A percentile compares a stretch with the other conserved stretches of the same genome.
Conservation (phyloP, 2,888 invertebrate species). For the Gerosis bhagava region DNA sequence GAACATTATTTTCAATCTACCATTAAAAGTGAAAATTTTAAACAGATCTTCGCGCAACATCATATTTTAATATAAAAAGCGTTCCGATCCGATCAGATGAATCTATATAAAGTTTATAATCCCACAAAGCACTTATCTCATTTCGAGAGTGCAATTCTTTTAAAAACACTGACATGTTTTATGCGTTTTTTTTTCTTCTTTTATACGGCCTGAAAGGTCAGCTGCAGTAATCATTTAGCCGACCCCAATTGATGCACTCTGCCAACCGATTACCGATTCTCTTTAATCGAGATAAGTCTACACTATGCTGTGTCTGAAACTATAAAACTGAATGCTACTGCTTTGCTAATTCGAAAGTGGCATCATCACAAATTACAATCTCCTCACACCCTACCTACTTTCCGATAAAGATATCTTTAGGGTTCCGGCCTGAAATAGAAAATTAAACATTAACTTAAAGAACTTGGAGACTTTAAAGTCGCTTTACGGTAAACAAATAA, state of each 20-base stretch:
- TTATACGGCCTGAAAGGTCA: conserved; percentile 16
- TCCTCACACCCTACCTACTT: conserved; percentile 64
- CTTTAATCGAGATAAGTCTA: conserved; percentile 21
- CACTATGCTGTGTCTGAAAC: conserved; percentile 26
- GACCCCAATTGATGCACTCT: conserved; percentile 24
- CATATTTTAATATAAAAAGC: no score
- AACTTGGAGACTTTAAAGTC: no score
- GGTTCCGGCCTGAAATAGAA: conserved; percentile 13
- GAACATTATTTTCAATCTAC: no score
- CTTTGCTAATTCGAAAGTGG: conserved; percentile 60
- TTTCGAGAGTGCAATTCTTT: conserved; percentile 17
- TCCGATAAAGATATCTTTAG: conserved; percentile 62
- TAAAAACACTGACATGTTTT: conserved; percentile 18
- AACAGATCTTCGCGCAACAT: no score
- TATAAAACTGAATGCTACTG: conserved; percentile 38
- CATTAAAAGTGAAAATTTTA: no score
- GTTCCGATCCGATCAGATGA: background rate
- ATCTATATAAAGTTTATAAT: conserved; percentile 9
- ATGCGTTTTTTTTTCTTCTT: conserved; percentile 10
- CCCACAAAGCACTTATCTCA: conserved; percentile 16
- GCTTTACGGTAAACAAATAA: no score
- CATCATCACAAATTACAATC: conserved; percentile 74
- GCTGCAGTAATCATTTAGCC: conserved; percentile 26
- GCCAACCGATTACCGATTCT: conserved; percentile 19
- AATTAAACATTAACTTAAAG: no score